Evolutionary conservation across 1,140 invertebrate genomes (phyloP), one percentile per base, ranked within the genome.

Genomic region (Cepaea nemoralis): DNA sequence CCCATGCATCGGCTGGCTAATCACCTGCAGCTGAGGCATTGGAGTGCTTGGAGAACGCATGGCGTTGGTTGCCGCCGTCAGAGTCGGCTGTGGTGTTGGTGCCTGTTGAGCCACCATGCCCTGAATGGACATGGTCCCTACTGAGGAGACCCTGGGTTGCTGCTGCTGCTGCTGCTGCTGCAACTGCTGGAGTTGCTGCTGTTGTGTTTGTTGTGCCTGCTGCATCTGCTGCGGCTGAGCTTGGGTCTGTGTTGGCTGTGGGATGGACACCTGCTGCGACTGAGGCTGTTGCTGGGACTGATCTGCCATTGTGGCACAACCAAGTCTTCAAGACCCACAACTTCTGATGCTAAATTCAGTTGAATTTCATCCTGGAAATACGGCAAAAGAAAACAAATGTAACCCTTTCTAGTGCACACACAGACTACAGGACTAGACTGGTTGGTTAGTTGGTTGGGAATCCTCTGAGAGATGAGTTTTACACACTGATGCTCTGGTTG

Each of bases 111-210:
- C 77, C 6, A 80, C 67, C 66, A 80, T 71, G 37, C 76, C 76
- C 40, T 42, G 42, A 22, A 80, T 48, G 19, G 77, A 71, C n/a
- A 59, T 8, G 6, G 74, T 76, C 19, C 77, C 77, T 8, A 70
- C 66, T 14, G 63, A 31, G 0, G 77, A 80, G 5, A 73, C 78
- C 48, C 78, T 45, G 2, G 78, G 66, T 40, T 80, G 78, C 31
- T 80, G 78, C 27, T 80, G 78, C 0, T n/a, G 55, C 69, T 80
- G 78, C 55, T 80, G 78, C n/a, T 42, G 67, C 10, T 22, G 37
- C 6, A 19, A 14, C 31, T 70, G 77, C 37, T 70, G 67, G 19
- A 67, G 76, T 27, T 42, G 35, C 19, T 42, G 69, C 59, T 80
- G 78, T 37, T 27, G 45, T 45, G 70, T 42, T 50, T 48, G 67